Evolutionary conservation across 2,113 vertebrate species (phyloP).

Genomic region (Prunella fulvescens): DNA sequence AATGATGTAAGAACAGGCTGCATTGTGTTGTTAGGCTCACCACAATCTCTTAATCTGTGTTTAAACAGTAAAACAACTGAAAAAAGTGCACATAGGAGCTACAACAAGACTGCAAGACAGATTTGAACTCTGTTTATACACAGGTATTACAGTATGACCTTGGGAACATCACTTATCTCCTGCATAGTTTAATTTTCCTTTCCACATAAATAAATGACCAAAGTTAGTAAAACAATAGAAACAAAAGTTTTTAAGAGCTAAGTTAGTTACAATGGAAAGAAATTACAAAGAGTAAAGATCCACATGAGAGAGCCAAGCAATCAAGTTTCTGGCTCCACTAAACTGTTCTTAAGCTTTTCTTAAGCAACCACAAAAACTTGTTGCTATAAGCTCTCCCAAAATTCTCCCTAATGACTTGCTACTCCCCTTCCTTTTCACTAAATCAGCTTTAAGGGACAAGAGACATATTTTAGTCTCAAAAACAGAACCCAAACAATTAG

Average conservation of each 20-base stretch:
- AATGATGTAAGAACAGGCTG: neutral
- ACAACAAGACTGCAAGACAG: neutral
- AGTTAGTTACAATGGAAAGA: neutral
- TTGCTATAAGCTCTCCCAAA: conserved; percentile 8
- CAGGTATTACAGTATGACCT: neutral
- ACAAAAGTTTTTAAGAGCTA: neutral
- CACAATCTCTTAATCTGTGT: neutral
- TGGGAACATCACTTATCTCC: neutral
- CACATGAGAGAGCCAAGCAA: neutral
- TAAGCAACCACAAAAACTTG: conserved; percentile 23
- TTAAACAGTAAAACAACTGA: neutral
- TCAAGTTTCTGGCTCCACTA: conserved; percentile 21
- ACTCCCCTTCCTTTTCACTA: conserved; percentile 26
- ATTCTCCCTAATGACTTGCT: conserved; percentile 25
- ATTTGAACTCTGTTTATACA: neutral
- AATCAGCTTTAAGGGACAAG: conserved; percentile 28
- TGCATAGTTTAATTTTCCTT: neutral
- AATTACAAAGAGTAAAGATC: neutral
- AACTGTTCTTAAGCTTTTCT: conserved; percentile 1
- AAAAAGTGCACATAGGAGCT: neutral
- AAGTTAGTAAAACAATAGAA: neutral
- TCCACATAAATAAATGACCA: neutral
- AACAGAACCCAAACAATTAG: neutral
- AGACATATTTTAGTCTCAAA: neutral
- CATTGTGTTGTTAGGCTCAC: neutral